phyloP scores from a whole-genome alignment of 2,113 vertebrate genomes.

The Vombatus ursinus region DNA sequence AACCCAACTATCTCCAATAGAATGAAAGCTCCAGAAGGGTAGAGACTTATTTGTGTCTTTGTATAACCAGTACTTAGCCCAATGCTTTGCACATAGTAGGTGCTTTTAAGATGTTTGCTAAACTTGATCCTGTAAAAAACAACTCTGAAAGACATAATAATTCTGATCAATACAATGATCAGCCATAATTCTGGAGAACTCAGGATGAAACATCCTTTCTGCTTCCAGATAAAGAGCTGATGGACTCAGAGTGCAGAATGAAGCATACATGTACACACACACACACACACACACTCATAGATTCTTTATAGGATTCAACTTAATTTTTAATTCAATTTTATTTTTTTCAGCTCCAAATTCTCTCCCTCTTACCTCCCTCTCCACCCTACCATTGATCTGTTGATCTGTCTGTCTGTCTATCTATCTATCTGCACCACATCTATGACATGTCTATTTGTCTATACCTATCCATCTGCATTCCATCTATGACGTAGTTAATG shows the following conservation, averaged over 20 bases:
- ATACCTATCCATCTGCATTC: too few species aligned
- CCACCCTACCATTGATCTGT: not conserved
- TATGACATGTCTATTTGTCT: too few species aligned
- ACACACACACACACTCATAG: too few species aligned
- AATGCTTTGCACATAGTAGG: not conserved
- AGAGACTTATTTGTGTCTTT: not conserved
- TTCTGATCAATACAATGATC: not conserved
- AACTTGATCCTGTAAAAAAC: not conserved
- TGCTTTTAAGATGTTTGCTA: not conserved
- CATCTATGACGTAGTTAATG: not conserved
- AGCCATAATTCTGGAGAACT: not conserved
- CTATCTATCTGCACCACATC: too few species aligned
- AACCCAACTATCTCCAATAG: not conserved
- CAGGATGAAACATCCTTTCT: not conserved
- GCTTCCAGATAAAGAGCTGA: not conserved
- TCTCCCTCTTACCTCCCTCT: not conserved
- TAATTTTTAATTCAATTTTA: not conserved
- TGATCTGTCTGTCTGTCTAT: too few species aligned
- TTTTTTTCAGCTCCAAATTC: not conserved
- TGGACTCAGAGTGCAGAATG: not conserved
- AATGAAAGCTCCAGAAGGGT: not conserved
- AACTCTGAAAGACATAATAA: not conserved
- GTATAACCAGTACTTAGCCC: not conserved
- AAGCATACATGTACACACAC: not conserved
- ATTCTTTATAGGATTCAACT: too few species aligned